Conservation (phyloP, 2,888 invertebrate species). For the Cepaea hortensis region DNA sequence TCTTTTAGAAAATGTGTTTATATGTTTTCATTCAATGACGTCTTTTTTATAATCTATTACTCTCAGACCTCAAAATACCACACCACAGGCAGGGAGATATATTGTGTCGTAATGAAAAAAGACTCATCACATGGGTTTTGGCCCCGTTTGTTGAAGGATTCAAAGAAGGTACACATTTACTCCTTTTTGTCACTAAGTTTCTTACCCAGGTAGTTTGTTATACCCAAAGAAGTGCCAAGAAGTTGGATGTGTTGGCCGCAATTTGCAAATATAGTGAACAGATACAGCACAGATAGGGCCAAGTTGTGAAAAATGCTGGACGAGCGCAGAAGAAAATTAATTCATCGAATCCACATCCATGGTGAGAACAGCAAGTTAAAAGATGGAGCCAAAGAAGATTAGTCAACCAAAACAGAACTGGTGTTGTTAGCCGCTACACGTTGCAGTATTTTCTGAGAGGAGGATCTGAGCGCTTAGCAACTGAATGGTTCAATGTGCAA, state of each 20-base stretch:
- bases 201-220: not conserved
- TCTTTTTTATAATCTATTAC: not conserved
- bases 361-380: too few relatives aligned
- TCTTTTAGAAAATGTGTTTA: too few relatives aligned
- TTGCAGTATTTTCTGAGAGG: too few relatives aligned
- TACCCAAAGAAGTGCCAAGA: too few relatives aligned
- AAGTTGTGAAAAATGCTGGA: not conserved
- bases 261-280: not conserved
- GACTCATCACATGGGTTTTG: constrained; percentile 86
- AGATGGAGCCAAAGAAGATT: too few relatives aligned
- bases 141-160: constrained; percentile 90
- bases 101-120: constrained; percentile 80
- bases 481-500: too few relatives aligned
- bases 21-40: too few relatives aligned
- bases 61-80: constrained; percentile 79
- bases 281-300: not conserved
- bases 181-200: not conserved
- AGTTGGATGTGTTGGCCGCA: too few relatives aligned
- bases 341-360: not conserved
- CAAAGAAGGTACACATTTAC: constrained; percentile 83
- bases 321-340: not conserved
- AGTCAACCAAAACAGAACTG: too few relatives aligned
- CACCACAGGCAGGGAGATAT: constrained; percentile 78
- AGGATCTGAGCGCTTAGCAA: too few relatives aligned
- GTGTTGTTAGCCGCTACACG: too few relatives aligned